A percentile compares a stretch with the other conserved stretches of the same genome.
Evolutionary conservation across 1,140 invertebrate species (phyloP).

Genomic region (Procambarus clarkii): DNA sequence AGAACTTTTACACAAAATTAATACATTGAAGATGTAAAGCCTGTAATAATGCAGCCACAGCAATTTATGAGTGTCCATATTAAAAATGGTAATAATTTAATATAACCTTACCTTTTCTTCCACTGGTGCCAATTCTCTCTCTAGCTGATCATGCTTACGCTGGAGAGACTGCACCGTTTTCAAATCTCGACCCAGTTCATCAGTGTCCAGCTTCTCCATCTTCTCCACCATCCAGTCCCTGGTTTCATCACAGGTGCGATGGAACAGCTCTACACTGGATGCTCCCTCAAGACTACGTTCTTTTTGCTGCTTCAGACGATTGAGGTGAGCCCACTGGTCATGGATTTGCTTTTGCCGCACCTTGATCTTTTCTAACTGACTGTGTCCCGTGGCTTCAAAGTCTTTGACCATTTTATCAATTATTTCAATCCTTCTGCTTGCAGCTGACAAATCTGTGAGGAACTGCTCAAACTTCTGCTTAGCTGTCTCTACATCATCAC

Average conservation of each 20-base stretch:
- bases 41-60: too few species aligned
- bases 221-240: constrained; percentile 96
- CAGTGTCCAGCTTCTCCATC: constrained; percentile 84
- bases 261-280: constrained; percentile 94
- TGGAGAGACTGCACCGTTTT: constrained; percentile 94
- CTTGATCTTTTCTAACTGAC: constrained; percentile 91
- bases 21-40: too few species aligned
- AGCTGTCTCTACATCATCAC: constrained; percentile 94
- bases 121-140: constrained; percentile 91
- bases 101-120: constrained; percentile 85
- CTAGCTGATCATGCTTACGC: constrained; percentile 90
- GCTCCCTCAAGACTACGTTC: constrained; percentile 94
- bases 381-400: constrained; percentile 88
- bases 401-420: constrained; percentile 93
- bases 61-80: too few species aligned
- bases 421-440: constrained; percentile 90
- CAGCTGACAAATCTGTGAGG: constrained; percentile 95
- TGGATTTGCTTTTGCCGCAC: constrained; percentile 81
- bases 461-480: constrained; percentile 96
- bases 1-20: too few species aligned
- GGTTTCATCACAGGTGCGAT: constrained; percentile 94
- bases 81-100: too few species aligned
- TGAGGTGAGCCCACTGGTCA: constrained; percentile 91
- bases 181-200: constrained; percentile 88
- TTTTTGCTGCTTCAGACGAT: constrained; percentile 91